These are phyloP conservation scores for Dilophus febrilis DNA, from an alignment of 2,888 invertebrate species.

Conservation along the genomic window DNA sequence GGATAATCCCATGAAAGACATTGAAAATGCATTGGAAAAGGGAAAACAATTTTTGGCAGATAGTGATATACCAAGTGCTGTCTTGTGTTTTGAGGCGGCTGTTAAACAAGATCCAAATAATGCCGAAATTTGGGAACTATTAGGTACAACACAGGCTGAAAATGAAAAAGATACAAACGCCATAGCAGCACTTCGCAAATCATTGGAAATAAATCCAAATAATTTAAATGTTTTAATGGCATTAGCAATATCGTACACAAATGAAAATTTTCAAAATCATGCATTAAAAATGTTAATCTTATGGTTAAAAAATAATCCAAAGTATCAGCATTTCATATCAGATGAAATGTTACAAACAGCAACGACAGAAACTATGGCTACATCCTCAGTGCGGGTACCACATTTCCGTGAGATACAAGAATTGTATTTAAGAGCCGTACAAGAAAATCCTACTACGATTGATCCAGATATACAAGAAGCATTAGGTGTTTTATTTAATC, in stretches of 20 bases:
- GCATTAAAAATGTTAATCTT: conserved; percentile 67
- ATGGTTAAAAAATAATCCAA: conserved; percentile 64
- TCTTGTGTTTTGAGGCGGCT: conserved; percentile 91
- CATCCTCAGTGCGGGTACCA: conserved; percentile 31
- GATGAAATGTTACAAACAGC: conserved; percentile 31
- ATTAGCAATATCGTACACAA: conserved; percentile 86
- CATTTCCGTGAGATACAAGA: conserved; percentile 46
- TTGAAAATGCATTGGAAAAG: conserved; percentile 63
- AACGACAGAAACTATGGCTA: conserved; percentile 20
- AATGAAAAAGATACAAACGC: conserved; percentile 91
- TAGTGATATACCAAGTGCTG: conserved; percentile 90
- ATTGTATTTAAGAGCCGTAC: conserved; percentile 62
- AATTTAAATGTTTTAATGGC: conserved; percentile 77
- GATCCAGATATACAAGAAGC: conserved; percentile 89
- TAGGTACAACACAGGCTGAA: conserved; percentile 89
- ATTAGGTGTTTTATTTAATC: conserved; percentile 86
- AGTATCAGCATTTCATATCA: conserved; percentile 57
- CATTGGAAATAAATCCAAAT: conserved; percentile 58
- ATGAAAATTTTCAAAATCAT: conserved; percentile 82
- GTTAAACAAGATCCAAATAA: conserved; percentile 65
- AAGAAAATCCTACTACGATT: conserved; percentile 50
- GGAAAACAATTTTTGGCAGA: conserved; percentile 66
- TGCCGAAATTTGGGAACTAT: conserved; percentile 67
- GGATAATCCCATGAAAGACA: conserved; percentile 69
- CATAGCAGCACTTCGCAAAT: conserved; percentile 79